Percentiles rank a stretch among this genome's conserved stretches.
phyloP scores from a whole-genome alignment of 2,113 vertebrate species.

The Rhipidura dahli region DNA sequence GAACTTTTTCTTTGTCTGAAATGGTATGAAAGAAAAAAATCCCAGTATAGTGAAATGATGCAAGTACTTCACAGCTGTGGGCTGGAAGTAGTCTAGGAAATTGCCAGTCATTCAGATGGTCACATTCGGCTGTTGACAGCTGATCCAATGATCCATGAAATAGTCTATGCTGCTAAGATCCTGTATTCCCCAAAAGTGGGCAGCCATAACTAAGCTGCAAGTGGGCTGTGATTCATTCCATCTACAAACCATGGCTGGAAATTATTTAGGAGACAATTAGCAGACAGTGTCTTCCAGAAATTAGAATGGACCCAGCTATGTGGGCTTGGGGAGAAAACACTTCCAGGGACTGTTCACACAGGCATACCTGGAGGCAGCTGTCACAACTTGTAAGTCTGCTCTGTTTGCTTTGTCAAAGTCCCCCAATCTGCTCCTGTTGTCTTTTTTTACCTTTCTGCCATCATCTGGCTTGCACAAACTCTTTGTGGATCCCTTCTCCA shows the following conservation, averaged over 20 bases:
- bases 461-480: neutral
- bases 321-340: neutral
- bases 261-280: neutral
- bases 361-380: neutral
- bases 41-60: neutral
- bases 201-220: neutral
- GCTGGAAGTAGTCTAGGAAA: neutral
- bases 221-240: neutral
- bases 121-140: neutral
- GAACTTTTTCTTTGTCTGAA: neutral
- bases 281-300: neutral
- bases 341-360: neutral
- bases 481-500: fast-evolving
- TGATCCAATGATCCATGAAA: neutral
- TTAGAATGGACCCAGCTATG: neutral
- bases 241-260: neutral
- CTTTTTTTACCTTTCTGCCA: neutral
- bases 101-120: neutral
- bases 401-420: neutral
- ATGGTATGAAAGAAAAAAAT: neutral
- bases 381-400: neutral
- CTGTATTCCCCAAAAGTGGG: neutral
- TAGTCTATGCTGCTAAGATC: neutral
- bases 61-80: neutral
- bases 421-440: fast-evolving